Base-by-base conservation (phyloP, 2,888 invertebrate species). In the Pegoplata infirma region DNA sequence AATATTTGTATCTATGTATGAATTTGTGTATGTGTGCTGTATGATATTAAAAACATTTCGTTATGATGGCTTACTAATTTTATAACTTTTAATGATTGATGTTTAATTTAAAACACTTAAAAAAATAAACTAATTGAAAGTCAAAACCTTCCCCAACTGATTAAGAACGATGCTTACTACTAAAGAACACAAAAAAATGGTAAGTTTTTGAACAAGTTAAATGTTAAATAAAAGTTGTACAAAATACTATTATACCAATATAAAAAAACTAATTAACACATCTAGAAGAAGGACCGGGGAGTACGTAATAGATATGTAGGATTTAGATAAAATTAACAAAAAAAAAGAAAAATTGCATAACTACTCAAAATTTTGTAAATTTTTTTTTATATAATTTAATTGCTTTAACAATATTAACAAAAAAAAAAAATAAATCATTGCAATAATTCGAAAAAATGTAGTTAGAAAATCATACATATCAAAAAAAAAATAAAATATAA, bases 281-380 rank as follows among this genome's bases (percentile, higher is more conserved):
- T 14, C 19, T 68, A 69, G 68, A 75, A 58, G 69, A 67, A 59
- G 79, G 75, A 69, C 69, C 79, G 75, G 79, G 78, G 79, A 79
- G 79, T 79, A 75, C 53, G 32, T 68, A 64, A 56, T 66, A 66
- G 66, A 44, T 49, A 64, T 55, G 64, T 71, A 78, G 78, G 40
- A 59, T 63, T 71, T 74, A 74, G 74, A n/a, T 40, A 63, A 19
- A 49, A 49, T 14, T 58, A 56, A 19, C 25, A 19, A 46, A 46
- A 12, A n/a, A n/a, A n/a, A n/a, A n/a, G n/a, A n/a, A n/a, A n/a
- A 12, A 0, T 25, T 2, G 32, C n/a, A n/a, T n/a, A n/a, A n/a
- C n/a, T n/a, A n/a, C 6, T 17, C 21, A 14, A 58, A 6, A 28
- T 49, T 64, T 16, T 3, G 17, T 23, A 28, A 36, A 23, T 21